Conservation (phyloP, 2,797 vertebrate genomes). For the Rhincodon typus region DNA sequence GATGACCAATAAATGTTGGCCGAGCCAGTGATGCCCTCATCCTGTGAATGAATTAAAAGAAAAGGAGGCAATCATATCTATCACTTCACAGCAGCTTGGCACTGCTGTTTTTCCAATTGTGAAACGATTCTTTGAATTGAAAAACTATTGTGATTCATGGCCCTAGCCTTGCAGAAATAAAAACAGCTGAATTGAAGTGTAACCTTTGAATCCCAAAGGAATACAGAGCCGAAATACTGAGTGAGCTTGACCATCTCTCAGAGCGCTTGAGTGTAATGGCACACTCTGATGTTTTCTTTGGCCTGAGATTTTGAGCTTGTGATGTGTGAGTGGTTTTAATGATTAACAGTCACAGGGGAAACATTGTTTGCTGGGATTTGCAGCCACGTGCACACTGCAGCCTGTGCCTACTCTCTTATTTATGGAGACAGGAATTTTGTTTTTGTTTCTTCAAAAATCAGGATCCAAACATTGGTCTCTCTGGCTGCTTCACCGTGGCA, state of each 20-base stretch:
- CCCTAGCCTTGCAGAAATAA: not conserved
- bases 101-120: not conserved
- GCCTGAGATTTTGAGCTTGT: not conserved
- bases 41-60: too few relatives aligned
- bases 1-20: too few relatives aligned
- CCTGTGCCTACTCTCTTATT: not conserved
- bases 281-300: conserved; percentile 27
- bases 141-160: not conserved
- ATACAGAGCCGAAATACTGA: not conserved
- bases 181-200: not conserved
- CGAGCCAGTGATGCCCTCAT: too few relatives aligned
- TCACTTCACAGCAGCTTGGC: not conserved
- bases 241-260: not conserved
- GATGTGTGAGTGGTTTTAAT: not conserved
- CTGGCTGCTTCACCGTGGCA: not conserved
- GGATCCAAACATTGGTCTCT: not conserved
- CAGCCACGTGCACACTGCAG: not conserved
- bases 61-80: too few relatives aligned
- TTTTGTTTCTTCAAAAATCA: not conserved
- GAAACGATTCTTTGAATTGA: not conserved
- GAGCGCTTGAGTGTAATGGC: not conserved
- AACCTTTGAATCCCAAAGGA: not conserved
- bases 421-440: not conserved
- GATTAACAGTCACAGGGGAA: conserved; percentile 21
- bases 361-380: conserved; percentile 8